Base-by-base conservation (phyloP, 2,888 invertebrate species). In the Priocnemis perturbator region DNA sequence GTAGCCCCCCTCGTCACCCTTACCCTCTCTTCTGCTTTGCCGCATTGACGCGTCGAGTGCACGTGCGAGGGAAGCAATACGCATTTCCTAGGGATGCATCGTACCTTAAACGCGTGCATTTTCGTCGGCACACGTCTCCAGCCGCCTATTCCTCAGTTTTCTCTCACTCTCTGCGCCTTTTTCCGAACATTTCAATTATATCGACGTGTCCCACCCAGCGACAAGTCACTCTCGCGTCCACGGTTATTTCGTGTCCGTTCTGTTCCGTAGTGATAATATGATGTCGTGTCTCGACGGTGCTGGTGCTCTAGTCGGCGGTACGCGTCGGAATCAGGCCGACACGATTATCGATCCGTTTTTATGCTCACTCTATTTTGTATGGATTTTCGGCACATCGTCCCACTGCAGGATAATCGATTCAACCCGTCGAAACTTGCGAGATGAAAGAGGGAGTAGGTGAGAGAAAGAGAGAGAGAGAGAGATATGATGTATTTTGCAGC, bases 11-110 rank as follows among this genome's bases (percentile, higher is more conserved):
- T 71, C 69, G 63, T 77, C 70, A 23, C 65, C 67, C 59, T 56
- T 57, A 23, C 52, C 44, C 50, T 45, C 68, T 48, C 65, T 68
- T 68, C 67, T 63, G 68, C 66, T 77, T 11, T 69, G 74, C 78
- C 78, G 77, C 74, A 78, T 76, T 78, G 83, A 79, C 82, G 82
- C 83, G 78, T 74, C 78, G 77, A 76, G 74, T 73, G 76, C 79
- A 80, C 77, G 75, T 78, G 75, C 74, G 67, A 70, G 57, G 57
- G 60, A 61, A 57, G 67, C 64, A 45, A 74, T 76, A 74, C 69
- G 77, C 67, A 55, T 69, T 74, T 74, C 53, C 47, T 45, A 44
- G 60, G 64, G 56, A 57, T 37, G n/a, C n/a, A n/a, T n/a, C n/a
- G 45, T 26, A 14, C 9, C 53, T 55, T 50, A 50, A 58, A 23